Conservation (phyloP, 37 sponge, comb jelly and placozoan genomes). For the Beroe ovata region DNA sequence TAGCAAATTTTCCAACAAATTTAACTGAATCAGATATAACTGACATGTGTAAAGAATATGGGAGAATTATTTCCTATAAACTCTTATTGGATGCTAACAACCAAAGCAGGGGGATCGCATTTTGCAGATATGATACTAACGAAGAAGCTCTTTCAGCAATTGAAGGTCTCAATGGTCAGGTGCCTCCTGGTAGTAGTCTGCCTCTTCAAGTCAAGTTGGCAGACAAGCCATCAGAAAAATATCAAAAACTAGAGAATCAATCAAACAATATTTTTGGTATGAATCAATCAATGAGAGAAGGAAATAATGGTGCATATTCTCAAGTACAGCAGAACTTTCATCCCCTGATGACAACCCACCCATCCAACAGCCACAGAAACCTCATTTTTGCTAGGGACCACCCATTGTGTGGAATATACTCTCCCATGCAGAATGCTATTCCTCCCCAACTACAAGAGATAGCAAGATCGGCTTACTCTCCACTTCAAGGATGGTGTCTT, state of each 20-base stretch:
- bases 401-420: constrained; percentile 2
- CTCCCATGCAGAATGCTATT: constrained; percentile 43
- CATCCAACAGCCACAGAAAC: constrained; percentile 3
- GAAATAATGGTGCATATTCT: constrained; percentile 16
- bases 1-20: constrained; percentile 80
- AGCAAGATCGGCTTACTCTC: constrained; percentile 53
- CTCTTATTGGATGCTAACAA: constrained; percentile 74
- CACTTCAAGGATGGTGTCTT: constrained; percentile 74
- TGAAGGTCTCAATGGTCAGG: constrained; percentile 74
- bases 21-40: constrained; percentile 76
- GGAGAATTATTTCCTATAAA: constrained; percentile 84
- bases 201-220: constrained; percentile 76
- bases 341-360: constrained; percentile 60
- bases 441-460: constrained; percentile 66
- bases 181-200: constrained; percentile 70
- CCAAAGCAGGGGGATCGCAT: constrained; percentile 80
- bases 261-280: neutral
- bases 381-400: constrained; percentile 55
- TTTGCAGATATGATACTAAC: constrained; percentile 86
- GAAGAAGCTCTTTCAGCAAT: constrained; percentile 83
- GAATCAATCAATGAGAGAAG: constrained; percentile 18
- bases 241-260: constrained; percentile 26
- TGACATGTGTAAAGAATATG: constrained; percentile 77
- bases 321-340: constrained; percentile 44
- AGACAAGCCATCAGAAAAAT: constrained; percentile 63